These are phyloP conservation scores for Ancistrus triradiatus DNA, from an alignment of 2,113 vertebrate genomes.

Conservation along the genomic window DNA sequence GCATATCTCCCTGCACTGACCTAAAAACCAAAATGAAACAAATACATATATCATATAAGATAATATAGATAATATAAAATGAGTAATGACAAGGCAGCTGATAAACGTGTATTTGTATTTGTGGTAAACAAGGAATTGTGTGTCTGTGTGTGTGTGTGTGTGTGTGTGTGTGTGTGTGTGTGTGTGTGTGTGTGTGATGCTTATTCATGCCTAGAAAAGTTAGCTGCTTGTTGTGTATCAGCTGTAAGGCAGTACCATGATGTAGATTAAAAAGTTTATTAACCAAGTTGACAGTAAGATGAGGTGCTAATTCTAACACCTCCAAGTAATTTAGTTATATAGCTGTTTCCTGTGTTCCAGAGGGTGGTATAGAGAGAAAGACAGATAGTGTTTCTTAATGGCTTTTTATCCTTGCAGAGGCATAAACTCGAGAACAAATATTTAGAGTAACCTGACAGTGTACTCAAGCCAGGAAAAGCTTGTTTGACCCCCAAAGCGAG, in stretches of 20 bases:
- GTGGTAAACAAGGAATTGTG: no score
- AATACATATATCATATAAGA: neutral
- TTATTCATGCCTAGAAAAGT: no score
- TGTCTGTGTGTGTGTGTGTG: no score
- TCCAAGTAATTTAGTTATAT: conserved; percentile 32
- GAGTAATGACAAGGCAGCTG: neutral
- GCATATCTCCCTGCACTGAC: conserved; percentile 37
- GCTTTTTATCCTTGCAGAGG: neutral
- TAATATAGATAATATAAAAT: neutral
- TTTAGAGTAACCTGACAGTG: no score
- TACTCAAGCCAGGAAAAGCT: no score
- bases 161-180: no score
- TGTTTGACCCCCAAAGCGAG: no score
- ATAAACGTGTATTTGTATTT: no score
- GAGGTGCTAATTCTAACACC: conserved; percentile 34
- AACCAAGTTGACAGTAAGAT: neutral
- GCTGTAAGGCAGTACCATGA: no score
- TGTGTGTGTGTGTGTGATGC: no score
- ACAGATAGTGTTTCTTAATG: neutral
- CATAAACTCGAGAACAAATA: neutral
- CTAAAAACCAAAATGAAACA: neutral
- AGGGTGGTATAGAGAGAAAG: neutral
- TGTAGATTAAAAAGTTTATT: no score
- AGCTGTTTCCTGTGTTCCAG: conserved; percentile 14
- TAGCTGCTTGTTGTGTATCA: no score